Base-by-base conservation (phyloP, 2,113 vertebrate genomes). In the Illadopsis cleaveri region DNA sequence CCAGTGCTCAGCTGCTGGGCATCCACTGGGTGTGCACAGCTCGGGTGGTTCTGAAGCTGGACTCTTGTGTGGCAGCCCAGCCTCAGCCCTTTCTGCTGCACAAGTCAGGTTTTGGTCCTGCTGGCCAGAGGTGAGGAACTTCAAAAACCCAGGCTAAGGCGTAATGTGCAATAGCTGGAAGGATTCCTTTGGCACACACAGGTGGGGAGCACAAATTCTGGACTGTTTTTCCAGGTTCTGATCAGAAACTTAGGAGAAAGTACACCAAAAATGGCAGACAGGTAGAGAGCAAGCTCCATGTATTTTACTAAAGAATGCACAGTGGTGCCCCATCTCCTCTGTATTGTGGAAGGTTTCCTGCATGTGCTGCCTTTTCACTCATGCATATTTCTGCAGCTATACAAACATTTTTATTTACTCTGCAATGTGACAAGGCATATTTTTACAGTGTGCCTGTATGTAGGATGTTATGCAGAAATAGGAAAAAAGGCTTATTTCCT, bases 41-140 rank as follows among this genome's bases (percentile, higher is more conserved):
- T 9, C 0, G 0, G 24, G 9, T 37, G 35, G 5, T 9, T 64
- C 54, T 82, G 64, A 38, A 48, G 42, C 21, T 72, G 37, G 11
- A n/a, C 35, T 17, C 65, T 9, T 8, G 20, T 24, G 38, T 33
- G 20, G 30, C 65, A 86, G 65, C 27, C 11, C 38, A 77, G 38
- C 61, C 71, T 78, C 1, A 64, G 40, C 28, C 20, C 35, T 31
- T 75, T 50, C 8, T 75, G 33, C 73, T 64, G 47, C 33, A 25
- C 33, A 40, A 27, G 33, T 27, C 60, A 70, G 61, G n/a, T 37
- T 85, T 64, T 30, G 44, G 33, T 73, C 33, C 71, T 30, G 4
- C 8, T 66, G 40, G 35, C 48, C 48, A 78, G 37, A 62, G 21
- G 12, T 17, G 28, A 89, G 18, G 12, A 76, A 45, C 66, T 56